A percentile compares a stretch with the other conserved stretches of the same genome.
Conservation (phyloP, 1,140 invertebrate species). For the Drosophila orosa region DNA sequence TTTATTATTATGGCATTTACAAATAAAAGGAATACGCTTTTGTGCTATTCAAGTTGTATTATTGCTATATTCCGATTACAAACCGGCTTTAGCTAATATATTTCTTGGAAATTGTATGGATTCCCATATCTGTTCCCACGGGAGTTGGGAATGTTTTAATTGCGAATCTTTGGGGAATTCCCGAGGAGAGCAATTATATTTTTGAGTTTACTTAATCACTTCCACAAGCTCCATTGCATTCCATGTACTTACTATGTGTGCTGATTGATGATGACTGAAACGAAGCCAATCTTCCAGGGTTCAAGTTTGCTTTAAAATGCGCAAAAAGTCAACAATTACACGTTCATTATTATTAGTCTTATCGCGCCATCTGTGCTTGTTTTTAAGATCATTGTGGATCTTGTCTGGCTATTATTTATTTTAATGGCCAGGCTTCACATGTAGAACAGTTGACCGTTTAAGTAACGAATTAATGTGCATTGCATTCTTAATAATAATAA, state of each 20-base stretch:
- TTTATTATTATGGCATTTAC: background rate
- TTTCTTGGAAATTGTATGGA: background rate
- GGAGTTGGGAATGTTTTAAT: background rate
- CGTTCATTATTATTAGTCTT: constrained; percentile 4
- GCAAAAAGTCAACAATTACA: background rate
- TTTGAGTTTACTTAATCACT: background rate
- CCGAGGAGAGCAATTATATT: background rate
- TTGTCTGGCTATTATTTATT: background rate
- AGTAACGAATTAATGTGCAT: constrained; percentile 3
- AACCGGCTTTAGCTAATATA: background rate
- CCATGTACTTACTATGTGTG: background rate
- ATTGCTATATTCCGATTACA: no score
- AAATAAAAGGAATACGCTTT: background rate
- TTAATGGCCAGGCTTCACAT: background rate
- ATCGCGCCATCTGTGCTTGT: background rate
- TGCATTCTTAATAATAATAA: background rate
- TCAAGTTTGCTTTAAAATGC: background rate
- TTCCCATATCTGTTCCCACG: background rate
- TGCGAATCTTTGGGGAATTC: constrained; percentile 1
- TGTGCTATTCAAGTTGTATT: background rate
- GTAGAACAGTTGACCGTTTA: background rate
- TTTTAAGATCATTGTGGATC: background rate
- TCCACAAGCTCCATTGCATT: background rate
- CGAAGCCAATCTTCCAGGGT: no score
- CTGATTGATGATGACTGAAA: background rate